Percentiles rank a stretch among this genome's conserved stretches.
Conservation (phyloP, 2,113 vertebrate species). For the Syngnathus typhle region DNA sequence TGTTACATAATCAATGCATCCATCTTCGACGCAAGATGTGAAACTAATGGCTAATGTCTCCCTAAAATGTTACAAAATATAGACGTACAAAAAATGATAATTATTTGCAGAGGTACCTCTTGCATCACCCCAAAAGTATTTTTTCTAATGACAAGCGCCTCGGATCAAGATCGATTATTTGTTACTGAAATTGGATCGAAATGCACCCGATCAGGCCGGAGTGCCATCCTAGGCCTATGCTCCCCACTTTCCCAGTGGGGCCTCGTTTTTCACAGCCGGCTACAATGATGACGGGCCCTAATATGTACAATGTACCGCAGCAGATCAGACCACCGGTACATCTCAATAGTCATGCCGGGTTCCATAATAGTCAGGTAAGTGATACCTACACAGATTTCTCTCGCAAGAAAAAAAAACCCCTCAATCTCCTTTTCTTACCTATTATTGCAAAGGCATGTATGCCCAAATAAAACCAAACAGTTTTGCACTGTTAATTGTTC, state of each 20-base stretch:
- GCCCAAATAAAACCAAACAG: not conserved
- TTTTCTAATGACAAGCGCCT: not conserved
- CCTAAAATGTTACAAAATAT: not conserved
- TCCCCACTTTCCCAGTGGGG: slow-evolving; percentile 1
- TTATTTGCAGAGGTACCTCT: not conserved
- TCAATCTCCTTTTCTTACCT: not conserved
- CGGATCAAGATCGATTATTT: not conserved
- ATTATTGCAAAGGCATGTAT: not conserved
- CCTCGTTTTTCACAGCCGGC: slow-evolving; percentile 1
- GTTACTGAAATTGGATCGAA: not conserved
- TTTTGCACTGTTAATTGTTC: not conserved
- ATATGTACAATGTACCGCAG: slow-evolving; percentile 6
- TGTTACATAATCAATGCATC: not conserved
- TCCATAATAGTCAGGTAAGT: slow-evolving; percentile 11
- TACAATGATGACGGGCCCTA: slow-evolving; percentile 1
- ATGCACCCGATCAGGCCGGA: slow-evolving; percentile 11
- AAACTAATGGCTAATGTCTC: not conserved
- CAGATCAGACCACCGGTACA: slow-evolving; percentile 3
- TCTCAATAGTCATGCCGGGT: slow-evolving; percentile 1
- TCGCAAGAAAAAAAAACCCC: too few relatives aligned
- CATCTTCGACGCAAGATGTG: not conserved
- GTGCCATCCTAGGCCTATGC: not conserved
- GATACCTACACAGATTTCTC: not conserved
- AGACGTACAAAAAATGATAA: not conserved
- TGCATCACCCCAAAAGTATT: not conserved